phyloP scores from a whole-genome alignment of 2,888 invertebrate genomes.

The Pyrgus malvae region DNA sequence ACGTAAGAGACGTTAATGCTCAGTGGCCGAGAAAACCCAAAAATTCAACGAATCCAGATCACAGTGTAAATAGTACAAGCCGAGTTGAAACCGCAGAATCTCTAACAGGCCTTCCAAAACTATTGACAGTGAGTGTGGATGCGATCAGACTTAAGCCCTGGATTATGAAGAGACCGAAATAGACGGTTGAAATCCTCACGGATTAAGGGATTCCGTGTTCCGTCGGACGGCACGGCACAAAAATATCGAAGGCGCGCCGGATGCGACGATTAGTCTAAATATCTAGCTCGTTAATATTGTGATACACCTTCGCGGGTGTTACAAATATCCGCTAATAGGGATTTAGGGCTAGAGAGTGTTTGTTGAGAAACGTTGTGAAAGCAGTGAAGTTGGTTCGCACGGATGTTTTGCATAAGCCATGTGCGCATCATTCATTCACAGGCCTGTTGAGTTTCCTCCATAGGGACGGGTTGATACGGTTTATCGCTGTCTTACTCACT shows the following conservation, averaged over 20 bases:
- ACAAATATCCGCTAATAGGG: conserved; percentile 21
- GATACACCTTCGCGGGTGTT: conserved; percentile 39
- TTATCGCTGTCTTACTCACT: no score
- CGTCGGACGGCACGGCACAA: conserved; percentile 76
- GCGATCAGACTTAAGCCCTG: conserved; percentile 79
- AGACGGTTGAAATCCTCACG: conserved; percentile 78
- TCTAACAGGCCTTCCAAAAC: conserved; percentile 75
- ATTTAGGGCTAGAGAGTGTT: no score
- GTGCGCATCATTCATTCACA: background rate
- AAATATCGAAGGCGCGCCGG: conserved; percentile 78
- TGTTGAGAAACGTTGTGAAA: conserved; percentile 11
- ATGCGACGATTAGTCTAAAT: conserved; percentile 79
- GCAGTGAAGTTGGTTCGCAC: background rate
- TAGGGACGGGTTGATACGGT: background rate
- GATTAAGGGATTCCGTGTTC: conserved; percentile 80
- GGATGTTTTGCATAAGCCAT: background rate
- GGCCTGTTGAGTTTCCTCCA: conserved; percentile 4
- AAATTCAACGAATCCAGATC: conserved; percentile 66
- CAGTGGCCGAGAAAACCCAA: conserved; percentile 66
- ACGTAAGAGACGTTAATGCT: conserved; percentile 40
- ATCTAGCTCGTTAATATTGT: conserved; percentile 71
- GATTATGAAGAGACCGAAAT: conserved; percentile 82
- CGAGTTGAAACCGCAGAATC: conserved; percentile 72
- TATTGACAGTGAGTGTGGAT: conserved; percentile 82
- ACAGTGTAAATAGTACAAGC: conserved; percentile 65